These are phyloP conservation scores for Atherinosoma microstoma DNA, from an alignment of 2,797 vertebrate species.

Conservation along the genomic window DNA sequence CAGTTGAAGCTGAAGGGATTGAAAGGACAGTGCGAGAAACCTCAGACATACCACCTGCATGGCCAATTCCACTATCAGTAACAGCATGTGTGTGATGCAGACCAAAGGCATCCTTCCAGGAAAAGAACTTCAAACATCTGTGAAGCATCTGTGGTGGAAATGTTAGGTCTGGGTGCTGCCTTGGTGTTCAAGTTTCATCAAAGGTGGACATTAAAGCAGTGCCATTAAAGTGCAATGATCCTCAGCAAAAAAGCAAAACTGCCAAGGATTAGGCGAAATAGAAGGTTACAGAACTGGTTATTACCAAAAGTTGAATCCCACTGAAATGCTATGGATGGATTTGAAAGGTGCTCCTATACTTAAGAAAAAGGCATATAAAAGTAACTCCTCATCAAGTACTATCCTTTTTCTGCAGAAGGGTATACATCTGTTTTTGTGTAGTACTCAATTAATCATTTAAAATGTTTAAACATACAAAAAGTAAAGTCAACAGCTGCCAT, in stretches of 20 bases:
- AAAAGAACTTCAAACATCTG: not conserved
- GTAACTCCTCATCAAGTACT: not conserved
- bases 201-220: not conserved
- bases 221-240: not conserved
- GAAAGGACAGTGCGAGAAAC: not conserved
- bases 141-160: not conserved
- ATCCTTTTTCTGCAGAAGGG: no score
- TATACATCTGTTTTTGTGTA: not conserved
- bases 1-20: not conserved
- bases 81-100: not conserved
- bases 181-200: not conserved
- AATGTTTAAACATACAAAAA: no score
- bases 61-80: not conserved
- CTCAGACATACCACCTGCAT: not conserved
- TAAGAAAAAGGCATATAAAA: not conserved
- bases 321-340: not conserved
- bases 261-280: not conserved
- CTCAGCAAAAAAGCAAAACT: not conserved
- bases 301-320: not conserved
- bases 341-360: not conserved
- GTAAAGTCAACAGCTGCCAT: no score
- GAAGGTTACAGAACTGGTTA: not conserved
- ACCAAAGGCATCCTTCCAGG: slow-evolving; percentile 10
- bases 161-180: not conserved
- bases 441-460: not conserved